Percentiles rank a stretch among this genome's conserved stretches.
These are phyloP conservation scores for Hormaphis cornu DNA, from an alignment of 1,140 invertebrate genomes.

Conservation along the genomic window DNA sequence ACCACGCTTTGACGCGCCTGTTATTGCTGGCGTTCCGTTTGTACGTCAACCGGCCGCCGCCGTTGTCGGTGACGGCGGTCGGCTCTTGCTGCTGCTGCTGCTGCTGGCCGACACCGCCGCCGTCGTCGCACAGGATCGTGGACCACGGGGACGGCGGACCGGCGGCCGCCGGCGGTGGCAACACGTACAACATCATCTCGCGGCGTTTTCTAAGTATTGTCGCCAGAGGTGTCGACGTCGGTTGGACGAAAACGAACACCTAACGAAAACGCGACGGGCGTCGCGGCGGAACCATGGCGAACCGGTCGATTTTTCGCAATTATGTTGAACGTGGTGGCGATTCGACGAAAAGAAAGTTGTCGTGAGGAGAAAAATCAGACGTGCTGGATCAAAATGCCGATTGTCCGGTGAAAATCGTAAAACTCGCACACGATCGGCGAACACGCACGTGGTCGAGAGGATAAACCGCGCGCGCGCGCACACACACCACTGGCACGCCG, in stretches of 20 bases:
- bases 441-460: background rate
- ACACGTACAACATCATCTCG: conserved; percentile 44
- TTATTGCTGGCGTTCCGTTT: conserved; percentile 29
- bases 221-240: background rate
- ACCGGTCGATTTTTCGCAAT: no score
- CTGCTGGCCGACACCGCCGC: background rate
- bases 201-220: background rate
- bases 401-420: background rate
- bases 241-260: background rate
- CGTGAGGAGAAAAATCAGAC: no score
- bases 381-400: no score
- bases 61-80: background rate
- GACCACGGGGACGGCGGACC: conserved; percentile 48
- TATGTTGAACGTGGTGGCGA: no score
- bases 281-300: no score
- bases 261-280: background rate
- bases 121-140: conserved; percentile 40
- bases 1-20: conserved; percentile 28
- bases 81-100: background rate
- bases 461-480: background rate
- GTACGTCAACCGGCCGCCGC: conserved; percentile 28
- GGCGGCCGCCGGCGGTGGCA: conserved; percentile 45
- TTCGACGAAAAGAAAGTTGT: no score
- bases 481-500: background rate
- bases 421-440: background rate